Evolutionary conservation across 2,888 invertebrate genomes (phyloP).

Genomic region (Protula sp.): DNA sequence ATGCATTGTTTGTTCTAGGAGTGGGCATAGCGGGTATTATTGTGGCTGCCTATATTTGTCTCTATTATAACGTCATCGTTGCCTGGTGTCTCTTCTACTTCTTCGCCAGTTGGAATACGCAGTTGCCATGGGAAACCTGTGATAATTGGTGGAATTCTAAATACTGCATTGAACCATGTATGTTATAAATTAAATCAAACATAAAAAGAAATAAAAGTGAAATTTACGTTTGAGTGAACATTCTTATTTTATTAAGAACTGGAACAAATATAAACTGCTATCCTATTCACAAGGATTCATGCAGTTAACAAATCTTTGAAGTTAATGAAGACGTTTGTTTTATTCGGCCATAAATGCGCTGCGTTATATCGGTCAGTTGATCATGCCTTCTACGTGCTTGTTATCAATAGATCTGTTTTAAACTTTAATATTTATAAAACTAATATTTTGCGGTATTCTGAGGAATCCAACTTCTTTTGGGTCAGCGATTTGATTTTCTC

Average conservation of each 20-base stretch:
- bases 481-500: too few relatives aligned
- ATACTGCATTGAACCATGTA: conserved; percentile 4
- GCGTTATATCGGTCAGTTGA: too few relatives aligned
- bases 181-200: neutral
- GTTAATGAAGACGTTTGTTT: too few relatives aligned
- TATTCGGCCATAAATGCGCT: too few relatives aligned
- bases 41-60: neutral
- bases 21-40: neutral
- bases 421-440: too few relatives aligned
- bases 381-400: too few relatives aligned
- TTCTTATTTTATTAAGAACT: conserved; percentile 1
- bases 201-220: neutral
- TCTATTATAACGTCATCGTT: conserved; percentile 53
- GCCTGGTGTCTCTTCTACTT: conserved; percentile 49
- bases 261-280: too few relatives aligned
- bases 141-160: conserved; percentile 26
- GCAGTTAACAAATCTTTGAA: too few relatives aligned
- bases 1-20: neutral
- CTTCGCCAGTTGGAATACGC: conserved; percentile 43
- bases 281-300: too few relatives aligned
- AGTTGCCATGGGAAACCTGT: conserved; percentile 51
- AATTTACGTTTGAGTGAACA: conserved; percentile 6
- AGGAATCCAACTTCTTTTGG: too few relatives aligned
- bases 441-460: too few relatives aligned
- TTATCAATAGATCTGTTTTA: too few relatives aligned